These are phyloP conservation scores for Sebastes iracundus DNA, from an alignment of 2,797 vertebrate species.

Conservation along the genomic window DNA sequence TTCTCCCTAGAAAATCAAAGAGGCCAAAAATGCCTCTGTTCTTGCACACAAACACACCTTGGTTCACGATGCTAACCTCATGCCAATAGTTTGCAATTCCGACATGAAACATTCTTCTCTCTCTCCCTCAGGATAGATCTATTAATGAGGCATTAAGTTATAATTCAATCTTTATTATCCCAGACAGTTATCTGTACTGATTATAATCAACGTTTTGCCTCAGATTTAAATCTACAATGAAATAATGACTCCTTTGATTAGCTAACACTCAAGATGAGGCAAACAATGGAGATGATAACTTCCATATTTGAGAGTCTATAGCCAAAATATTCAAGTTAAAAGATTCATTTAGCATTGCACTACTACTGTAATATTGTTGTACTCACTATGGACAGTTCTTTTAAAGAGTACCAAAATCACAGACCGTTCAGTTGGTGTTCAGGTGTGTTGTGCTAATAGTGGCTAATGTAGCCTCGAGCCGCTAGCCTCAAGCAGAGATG, in stretches of 20 bases:
- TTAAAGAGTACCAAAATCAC: too few species aligned
- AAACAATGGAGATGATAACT: background rate
- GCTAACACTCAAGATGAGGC: background rate
- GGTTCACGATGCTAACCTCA: slow-evolving; percentile 32
- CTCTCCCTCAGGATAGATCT: background rate
- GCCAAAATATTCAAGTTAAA: background rate
- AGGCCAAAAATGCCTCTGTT: slow-evolving; percentile 48
- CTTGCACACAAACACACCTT: slow-evolving; percentile 56
- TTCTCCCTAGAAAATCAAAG: slow-evolving; percentile 39
- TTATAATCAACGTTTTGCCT: background rate
- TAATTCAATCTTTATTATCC: background rate
- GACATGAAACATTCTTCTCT: slow-evolving; percentile 33
- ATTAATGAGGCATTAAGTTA: background rate
- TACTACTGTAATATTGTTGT: background rate
- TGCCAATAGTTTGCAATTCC: slow-evolving; percentile 29
- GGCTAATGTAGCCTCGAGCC: background rate
- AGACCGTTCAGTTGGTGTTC: background rate
- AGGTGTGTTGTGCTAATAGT: background rate
- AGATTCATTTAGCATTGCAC: background rate
- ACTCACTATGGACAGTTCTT: too few species aligned
- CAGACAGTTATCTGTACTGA: background rate
- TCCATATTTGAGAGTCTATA: background rate
- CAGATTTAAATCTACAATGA: background rate
- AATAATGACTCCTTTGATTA: too few species aligned
- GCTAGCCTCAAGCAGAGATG: too few species aligned